Conservation (phyloP, 2,888 invertebrate genomes). For the Hypolimnas misippus region DNA sequence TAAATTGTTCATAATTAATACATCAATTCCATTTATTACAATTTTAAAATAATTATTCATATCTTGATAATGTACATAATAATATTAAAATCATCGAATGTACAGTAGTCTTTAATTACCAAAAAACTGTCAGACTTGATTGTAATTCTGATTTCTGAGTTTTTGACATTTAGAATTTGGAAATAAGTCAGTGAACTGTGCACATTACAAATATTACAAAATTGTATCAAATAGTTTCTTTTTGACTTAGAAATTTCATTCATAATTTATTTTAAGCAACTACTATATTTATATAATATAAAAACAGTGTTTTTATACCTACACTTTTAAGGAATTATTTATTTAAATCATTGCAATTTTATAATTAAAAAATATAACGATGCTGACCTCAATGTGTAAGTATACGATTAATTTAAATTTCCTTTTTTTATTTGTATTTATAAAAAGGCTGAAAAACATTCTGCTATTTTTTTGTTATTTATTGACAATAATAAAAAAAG, state of each 20-base stretch:
- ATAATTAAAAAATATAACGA: not conserved
- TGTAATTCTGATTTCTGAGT: not conserved
- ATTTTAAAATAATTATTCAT: too few species aligned
- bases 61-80: not conserved
- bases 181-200: slow-evolving; percentile 6
- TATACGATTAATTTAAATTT: not conserved
- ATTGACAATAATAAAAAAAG: too few species aligned
- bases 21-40: too few species aligned
- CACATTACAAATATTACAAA: slow-evolving; percentile 2
- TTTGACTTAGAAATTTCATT: not conserved
- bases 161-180: slow-evolving; percentile 3
- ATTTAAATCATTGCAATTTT: not conserved
- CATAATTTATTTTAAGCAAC: not conserved
- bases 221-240: slow-evolving; percentile 2
- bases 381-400: slow-evolving; percentile 18
- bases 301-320: not conserved
- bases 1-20: too few species aligned
- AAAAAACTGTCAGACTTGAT: not conserved
- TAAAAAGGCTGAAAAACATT: too few species aligned
- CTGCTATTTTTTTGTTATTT: not conserved
- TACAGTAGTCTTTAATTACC: not conserved
- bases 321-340: not conserved
- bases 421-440: too few species aligned
- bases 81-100: not conserved
- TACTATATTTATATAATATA: not conserved